Conservation (phyloP, 2,113 vertebrate species). For the Pyrgilauda ruficollis region DNA sequence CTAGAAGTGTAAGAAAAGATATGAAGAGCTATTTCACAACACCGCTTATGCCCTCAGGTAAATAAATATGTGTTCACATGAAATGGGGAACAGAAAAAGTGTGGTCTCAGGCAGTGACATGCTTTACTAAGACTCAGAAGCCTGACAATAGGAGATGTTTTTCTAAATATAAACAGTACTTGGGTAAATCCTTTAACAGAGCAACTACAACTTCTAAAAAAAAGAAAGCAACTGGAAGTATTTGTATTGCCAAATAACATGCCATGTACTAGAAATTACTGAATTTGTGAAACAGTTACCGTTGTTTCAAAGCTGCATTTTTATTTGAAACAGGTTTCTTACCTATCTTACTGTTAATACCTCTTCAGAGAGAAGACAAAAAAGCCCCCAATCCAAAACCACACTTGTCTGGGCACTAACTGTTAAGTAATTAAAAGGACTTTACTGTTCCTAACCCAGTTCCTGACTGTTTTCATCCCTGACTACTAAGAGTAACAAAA, state of each 20-base stretch:
- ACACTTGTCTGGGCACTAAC: not conserved
- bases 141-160: not conserved
- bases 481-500: not conserved
- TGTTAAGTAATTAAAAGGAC: not conserved
- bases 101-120: not conserved
- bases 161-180: not conserved
- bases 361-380: not conserved
- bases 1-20: not conserved
- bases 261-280: not conserved
- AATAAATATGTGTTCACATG: not conserved
- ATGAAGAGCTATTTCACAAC: not conserved
- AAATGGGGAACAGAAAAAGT: not conserved
- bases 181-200: not conserved
- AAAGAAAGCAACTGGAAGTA: constrained; percentile 15
- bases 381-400: not conserved
- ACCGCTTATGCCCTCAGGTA: not conserved
- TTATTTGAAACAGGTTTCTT: not conserved
- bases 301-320: constrained; percentile 31
- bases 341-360: not conserved
- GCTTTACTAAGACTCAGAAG: not conserved
- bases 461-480: not conserved
- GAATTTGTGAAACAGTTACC: not conserved
- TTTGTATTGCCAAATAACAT: not conserved
- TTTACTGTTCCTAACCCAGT: not conserved
- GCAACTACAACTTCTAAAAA: not conserved